Conservation (phyloP, 1,140 invertebrate genomes). For the Amphibalanus amphitrite region DNA sequence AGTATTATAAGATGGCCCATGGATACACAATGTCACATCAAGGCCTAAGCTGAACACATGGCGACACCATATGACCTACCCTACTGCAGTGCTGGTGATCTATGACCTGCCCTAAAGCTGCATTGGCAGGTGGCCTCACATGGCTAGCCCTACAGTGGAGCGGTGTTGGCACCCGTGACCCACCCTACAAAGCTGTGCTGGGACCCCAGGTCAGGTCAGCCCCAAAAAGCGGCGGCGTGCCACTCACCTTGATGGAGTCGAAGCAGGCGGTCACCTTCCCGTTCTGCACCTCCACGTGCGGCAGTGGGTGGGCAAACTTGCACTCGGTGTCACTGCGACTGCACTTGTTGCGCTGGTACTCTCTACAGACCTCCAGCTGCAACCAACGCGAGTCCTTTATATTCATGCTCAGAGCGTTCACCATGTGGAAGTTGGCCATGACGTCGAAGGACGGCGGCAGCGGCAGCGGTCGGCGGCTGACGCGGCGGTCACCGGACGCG, state of each 20-base stretch:
- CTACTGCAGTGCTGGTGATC: no score
- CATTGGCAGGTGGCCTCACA: no score
- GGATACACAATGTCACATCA: no score
- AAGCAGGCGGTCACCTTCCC: constrained; percentile 99
- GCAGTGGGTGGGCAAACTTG: constrained; percentile 98
- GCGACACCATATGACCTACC: no score
- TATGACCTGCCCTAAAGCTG: no score
- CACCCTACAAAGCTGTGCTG: no score
- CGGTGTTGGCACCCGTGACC: no score
- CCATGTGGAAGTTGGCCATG: constrained; percentile 74
- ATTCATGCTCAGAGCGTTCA: constrained; percentile 43
- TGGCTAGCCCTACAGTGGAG: no score
- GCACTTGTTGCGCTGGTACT: constrained; percentile 99
- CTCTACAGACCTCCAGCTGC: constrained; percentile 97
- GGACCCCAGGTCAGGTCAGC: no score
- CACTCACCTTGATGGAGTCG: constrained; percentile 98
- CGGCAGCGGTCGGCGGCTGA: constrained; percentile 27
- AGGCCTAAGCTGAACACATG: no score
- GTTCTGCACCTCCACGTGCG: constrained; percentile 99
- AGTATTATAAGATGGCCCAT: no score
- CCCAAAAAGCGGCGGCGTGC: no score
- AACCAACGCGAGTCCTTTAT: constrained; percentile 99
- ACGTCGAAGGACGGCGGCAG: constrained; percentile 61
- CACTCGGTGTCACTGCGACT: constrained; percentile 95
- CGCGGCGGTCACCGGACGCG: constrained; percentile 24